Conservation (phyloP, 2,797 vertebrate species). For the Pelobates cultripes region DNA sequence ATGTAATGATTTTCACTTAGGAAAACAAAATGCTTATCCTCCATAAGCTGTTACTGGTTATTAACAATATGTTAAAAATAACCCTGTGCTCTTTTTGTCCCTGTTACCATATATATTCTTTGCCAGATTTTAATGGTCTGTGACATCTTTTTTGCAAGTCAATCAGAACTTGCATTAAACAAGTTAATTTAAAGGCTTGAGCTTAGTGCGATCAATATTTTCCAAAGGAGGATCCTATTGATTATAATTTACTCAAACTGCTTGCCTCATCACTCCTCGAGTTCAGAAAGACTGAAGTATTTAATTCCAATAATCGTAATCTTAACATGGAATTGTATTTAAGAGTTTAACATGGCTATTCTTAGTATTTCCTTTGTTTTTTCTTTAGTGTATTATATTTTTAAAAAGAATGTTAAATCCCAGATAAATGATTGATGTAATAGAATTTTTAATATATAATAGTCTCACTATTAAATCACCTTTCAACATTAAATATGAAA, state of each 20-base stretch:
- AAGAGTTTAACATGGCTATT: conserved; percentile 7
- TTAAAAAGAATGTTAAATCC: not conserved
- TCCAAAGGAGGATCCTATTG: conserved; percentile 75
- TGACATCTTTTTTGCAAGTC: conserved; percentile 63
- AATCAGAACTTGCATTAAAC: conserved; percentile 64
- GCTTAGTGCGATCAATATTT: conserved; percentile 69
- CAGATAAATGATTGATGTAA: not conserved
- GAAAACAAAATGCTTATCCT: not conserved
- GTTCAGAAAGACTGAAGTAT: conserved; percentile 65
- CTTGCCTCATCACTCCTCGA: conserved; percentile 70
- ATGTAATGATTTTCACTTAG: not conserved
- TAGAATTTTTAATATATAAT: not conserved
- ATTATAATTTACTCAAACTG: conserved; percentile 73
- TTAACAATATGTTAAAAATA: conserved; percentile 6
- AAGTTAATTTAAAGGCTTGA: conserved; percentile 61
- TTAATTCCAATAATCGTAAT: conserved; percentile 57
- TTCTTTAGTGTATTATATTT: no score
- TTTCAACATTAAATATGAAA: no score
- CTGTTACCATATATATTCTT: conserved; percentile 14
- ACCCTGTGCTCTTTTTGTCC: conserved; percentile 13
- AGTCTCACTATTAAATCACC: no score
- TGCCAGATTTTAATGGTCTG: conserved; percentile 48
- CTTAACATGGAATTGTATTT: conserved; percentile 25
- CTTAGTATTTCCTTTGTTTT: conserved; percentile 4
- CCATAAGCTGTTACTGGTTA: not conserved